Conservation (phyloP, 2,113 vertebrate species). For the Oostethus manadensis region DNA sequence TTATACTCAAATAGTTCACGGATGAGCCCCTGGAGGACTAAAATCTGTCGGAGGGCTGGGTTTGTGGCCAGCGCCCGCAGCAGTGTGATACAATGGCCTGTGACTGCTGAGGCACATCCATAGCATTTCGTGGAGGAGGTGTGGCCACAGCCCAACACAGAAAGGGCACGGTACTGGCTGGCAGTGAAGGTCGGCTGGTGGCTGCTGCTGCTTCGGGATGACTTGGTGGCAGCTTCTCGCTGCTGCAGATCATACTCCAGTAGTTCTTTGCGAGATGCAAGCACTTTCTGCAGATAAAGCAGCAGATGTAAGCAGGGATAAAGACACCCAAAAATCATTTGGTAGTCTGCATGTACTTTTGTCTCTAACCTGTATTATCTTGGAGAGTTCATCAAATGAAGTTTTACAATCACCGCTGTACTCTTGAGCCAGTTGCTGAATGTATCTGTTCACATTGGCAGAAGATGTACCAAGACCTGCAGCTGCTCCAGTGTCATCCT, state of each 20-base stretch:
- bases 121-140: constrained; percentile 97
- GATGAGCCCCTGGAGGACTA: constrained; percentile 95
- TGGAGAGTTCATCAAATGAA: constrained; percentile 96
- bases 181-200: constrained; percentile 93
- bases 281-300: constrained; percentile 84
- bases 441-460: constrained; percentile 95
- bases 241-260: constrained; percentile 96
- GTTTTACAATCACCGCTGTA: constrained; percentile 98
- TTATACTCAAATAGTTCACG: constrained; percentile 97
- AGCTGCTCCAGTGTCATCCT: constrained; percentile 88
- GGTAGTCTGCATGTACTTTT: not conserved
- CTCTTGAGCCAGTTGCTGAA: constrained; percentile 94
- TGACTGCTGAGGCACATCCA: constrained; percentile 93
- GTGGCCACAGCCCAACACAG: constrained; percentile 92
- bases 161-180: constrained; percentile 93
- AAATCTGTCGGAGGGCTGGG: constrained; percentile 89
- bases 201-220: constrained; percentile 78
- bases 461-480: constrained; percentile 88
- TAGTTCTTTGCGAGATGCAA: constrained; percentile 96
- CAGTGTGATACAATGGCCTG: constrained; percentile 94
- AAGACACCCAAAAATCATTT: not conserved
- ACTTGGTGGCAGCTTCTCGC: constrained; percentile 91
- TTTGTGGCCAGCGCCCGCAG: constrained; percentile 93
- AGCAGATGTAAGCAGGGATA: too few relatives aligned
- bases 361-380: constrained; percentile 90